Conservation (phyloP, 1,140 invertebrate species). For the Drosophila arawakana region DNA sequence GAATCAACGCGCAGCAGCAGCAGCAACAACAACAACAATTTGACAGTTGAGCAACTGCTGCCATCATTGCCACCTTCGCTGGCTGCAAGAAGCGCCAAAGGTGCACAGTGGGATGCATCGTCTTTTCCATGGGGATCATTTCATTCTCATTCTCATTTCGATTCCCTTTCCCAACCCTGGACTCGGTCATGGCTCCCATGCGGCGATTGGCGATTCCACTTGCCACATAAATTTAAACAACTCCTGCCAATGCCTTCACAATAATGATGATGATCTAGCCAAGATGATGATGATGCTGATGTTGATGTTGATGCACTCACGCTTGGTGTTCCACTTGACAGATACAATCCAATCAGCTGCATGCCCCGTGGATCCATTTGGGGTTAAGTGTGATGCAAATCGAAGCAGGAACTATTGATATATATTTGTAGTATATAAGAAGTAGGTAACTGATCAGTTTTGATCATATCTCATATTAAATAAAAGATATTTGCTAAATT, state of each 20-base stretch:
- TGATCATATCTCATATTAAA: too few species aligned
- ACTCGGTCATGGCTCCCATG: constrained; percentile 20
- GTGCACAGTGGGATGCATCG: constrained; percentile 64
- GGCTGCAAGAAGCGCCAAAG: constrained; percentile 60
- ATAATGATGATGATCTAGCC: constrained; percentile 4
- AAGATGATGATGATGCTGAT: not conserved
- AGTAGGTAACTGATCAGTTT: too few species aligned
- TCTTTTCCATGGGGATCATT: constrained; percentile 29
- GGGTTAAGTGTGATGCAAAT: not conserved
- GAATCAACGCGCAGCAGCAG: constrained; percentile 67
- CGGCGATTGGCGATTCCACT: constrained; percentile 18
- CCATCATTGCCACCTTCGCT: constrained; percentile 69
- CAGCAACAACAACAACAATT: constrained; percentile 42
- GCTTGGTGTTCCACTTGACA: constrained; percentile 35
- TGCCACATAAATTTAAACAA: constrained; percentile 34
- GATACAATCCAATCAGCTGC: constrained; percentile 36
- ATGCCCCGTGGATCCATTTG: constrained; percentile 11
- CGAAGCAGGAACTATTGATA: not conserved
- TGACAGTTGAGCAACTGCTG: constrained; percentile 76
- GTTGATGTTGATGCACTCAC: constrained; percentile 31
- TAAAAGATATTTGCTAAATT: too few species aligned
- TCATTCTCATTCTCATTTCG: constrained; percentile 26
- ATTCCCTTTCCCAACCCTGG: constrained; percentile 2
- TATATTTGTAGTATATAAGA: not conserved
- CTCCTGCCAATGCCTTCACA: not conserved